These are phyloP conservation scores for Drosophila repletoides DNA, from an alignment of 1,140 invertebrate species.

Conservation along the genomic window DNA sequence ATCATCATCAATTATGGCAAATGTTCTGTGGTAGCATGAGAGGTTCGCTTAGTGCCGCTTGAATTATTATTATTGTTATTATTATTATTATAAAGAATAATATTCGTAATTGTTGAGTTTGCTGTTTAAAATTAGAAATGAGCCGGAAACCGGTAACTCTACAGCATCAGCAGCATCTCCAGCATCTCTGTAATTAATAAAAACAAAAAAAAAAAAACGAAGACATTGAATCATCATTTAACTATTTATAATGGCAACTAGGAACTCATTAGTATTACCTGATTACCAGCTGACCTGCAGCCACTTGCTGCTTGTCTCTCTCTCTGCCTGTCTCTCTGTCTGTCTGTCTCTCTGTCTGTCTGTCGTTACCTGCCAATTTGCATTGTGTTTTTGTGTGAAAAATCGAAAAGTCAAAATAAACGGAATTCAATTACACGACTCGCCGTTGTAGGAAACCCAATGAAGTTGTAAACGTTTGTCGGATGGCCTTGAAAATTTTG, in stretches of 20 bases:
- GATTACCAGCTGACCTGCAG: slow-evolving; percentile 20
- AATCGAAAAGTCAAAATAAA: slow-evolving; percentile 79
- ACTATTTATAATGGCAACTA: slow-evolving; percentile 45
- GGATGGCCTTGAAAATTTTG: slow-evolving; percentile 55
- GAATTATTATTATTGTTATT: slow-evolving; percentile 73
- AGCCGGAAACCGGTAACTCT: slow-evolving; percentile 66
- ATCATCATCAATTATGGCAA: slow-evolving; percentile 39
- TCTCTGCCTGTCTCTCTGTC: too few relatives aligned
- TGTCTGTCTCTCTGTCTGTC: too few relatives aligned
- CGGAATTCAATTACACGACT: slow-evolving; percentile 60
- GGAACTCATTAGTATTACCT: slow-evolving; percentile 72
- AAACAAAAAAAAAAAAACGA: slow-evolving; percentile 23
- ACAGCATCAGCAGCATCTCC: slow-evolving; percentile 34
- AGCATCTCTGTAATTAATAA: slow-evolving; percentile 60
- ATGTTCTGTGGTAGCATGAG: slow-evolving; percentile 54
- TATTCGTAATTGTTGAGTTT: slow-evolving; percentile 66
- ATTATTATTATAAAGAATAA: slow-evolving; percentile 69
- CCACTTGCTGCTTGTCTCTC: slow-evolving; percentile 9
- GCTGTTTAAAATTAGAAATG: slow-evolving; percentile 73
- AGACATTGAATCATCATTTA: slow-evolving; percentile 61
- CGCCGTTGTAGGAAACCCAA: slow-evolving; percentile 25
- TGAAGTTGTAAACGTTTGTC: slow-evolving; percentile 64
- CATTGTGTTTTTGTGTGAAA: slow-evolving; percentile 58
- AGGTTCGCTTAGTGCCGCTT: slow-evolving; percentile 52
- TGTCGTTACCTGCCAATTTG: slow-evolving; percentile 37